phyloP scores from a whole-genome alignment of 2,113 vertebrate species.

The Neogale vison region DNA sequence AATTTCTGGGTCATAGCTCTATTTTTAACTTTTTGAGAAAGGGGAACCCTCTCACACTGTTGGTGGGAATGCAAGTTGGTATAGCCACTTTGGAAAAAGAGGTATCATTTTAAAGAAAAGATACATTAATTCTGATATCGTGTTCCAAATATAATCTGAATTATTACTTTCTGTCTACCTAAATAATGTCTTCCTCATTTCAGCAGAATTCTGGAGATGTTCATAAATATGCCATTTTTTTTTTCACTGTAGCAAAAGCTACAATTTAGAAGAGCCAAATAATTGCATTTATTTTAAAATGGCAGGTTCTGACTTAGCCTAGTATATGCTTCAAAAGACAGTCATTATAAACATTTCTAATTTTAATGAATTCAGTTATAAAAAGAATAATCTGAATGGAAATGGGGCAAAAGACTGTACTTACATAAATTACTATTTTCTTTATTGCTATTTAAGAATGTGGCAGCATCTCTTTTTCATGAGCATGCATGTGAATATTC shows the following conservation, averaged over 20 bases:
- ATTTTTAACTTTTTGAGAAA: too few relatives aligned
- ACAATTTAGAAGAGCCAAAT: not conserved
- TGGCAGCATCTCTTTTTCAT: not conserved
- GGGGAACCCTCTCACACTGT: too few relatives aligned
- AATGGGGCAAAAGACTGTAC: not conserved
- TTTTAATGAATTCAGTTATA: conserved; percentile 10
- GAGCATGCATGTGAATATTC: not conserved
- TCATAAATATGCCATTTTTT: conserved; percentile 7
- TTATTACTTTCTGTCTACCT: not conserved
- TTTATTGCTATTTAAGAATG: not conserved
- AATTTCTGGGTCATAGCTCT: too few relatives aligned
- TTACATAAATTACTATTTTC: not conserved
- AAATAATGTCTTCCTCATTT: not conserved
- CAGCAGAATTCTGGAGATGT: not conserved
- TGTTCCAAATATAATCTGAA: not conserved
- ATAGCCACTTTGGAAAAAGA: too few relatives aligned
- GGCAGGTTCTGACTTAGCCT: not conserved
- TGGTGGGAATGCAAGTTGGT: too few relatives aligned
- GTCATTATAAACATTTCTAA: not conserved
- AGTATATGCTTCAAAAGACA: not conserved
- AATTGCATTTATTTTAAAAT: not conserved
- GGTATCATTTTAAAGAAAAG: not conserved
- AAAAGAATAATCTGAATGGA: not conserved
- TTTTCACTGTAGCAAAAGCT: not conserved
- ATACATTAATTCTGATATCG: not conserved